Percentiles rank a stretch among this genome's conserved stretches.
These are phyloP conservation scores for Odiellus spinosus DNA, from an alignment of 2,888 invertebrate genomes.

Conservation along the genomic window DNA sequence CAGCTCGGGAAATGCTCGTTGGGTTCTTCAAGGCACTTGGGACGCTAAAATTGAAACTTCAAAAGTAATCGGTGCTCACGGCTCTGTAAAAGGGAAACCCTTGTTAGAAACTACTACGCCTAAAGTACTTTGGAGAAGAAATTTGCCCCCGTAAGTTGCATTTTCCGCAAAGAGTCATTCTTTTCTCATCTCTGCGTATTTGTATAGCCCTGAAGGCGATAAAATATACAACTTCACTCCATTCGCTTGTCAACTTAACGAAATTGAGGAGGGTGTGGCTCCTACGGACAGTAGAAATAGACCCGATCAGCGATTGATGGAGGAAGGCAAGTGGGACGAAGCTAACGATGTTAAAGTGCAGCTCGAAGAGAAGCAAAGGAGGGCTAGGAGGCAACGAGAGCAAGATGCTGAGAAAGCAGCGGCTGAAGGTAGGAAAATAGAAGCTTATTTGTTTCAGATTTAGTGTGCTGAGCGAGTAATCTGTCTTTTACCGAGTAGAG, in stretches of 20 bases:
- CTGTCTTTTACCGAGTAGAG: too few relatives aligned
- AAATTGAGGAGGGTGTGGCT: slow-evolving; percentile 29
- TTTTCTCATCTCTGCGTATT: too few relatives aligned
- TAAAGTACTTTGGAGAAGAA: slow-evolving; percentile 69
- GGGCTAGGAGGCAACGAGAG: slow-evolving; percentile 26
- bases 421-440: not conserved
- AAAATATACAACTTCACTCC: slow-evolving; percentile 31
- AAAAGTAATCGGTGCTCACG: slow-evolving; percentile 49
- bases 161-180: too few relatives aligned
- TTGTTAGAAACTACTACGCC: slow-evolving; percentile 84
- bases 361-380: slow-evolving; percentile 32
- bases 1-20: slow-evolving; percentile 39
- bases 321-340: slow-evolving; percentile 19
- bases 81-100: slow-evolving; percentile 50
- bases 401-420: slow-evolving; percentile 6
- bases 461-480: too few relatives aligned
- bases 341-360: slow-evolving; percentile 23
- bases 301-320: slow-evolving; percentile 32
- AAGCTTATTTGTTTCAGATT: too few relatives aligned
- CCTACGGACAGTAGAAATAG: slow-evolving; percentile 30
- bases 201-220: slow-evolving; percentile 28
- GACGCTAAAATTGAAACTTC: slow-evolving; percentile 89
- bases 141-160: slow-evolving; percentile 47
- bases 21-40: slow-evolving; percentile 74
- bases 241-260: slow-evolving; percentile 32